Percentiles rank a stretch among this genome's conserved stretches.
These are phyloP conservation scores for Scomber scombrus DNA, from an alignment of 2,113 vertebrate species.

Conservation along the genomic window DNA sequence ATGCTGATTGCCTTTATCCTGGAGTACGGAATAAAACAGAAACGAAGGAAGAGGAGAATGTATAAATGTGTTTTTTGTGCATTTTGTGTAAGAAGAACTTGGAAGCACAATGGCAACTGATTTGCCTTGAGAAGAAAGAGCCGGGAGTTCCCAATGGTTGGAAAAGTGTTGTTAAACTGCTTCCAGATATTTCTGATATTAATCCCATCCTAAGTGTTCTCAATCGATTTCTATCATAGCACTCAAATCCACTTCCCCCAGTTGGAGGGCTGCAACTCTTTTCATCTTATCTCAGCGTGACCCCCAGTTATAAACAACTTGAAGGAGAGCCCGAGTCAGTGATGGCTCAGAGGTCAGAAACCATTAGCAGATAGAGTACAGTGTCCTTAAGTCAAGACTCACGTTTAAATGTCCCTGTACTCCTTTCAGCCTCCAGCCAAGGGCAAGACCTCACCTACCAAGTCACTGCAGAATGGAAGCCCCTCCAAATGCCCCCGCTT, in stretches of 20 bases:
- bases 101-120: neutral
- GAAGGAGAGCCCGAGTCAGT: slow-evolving; percentile 1
- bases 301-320: slow-evolving; percentile 16
- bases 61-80: slow-evolving; percentile 21
- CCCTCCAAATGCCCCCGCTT: slow-evolving; percentile 96
- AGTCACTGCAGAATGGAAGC: slow-evolving; percentile 88
- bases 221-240: slow-evolving; percentile 8
- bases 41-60: slow-evolving; percentile 17
- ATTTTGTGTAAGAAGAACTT: neutral
- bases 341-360: slow-evolving; percentile 8
- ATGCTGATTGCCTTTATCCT: slow-evolving; percentile 61
- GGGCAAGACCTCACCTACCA: slow-evolving; percentile 87
- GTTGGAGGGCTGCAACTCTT: neutral
- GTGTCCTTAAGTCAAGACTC: slow-evolving; percentile 1
- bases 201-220: neutral
- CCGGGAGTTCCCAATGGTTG: neutral
- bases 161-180: neutral
- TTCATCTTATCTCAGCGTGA: slow-evolving; percentile 14
- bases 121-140: slow-evolving; percentile 11
- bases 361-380: slow-evolving; percentile 15
- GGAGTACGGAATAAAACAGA: slow-evolving; percentile 39
- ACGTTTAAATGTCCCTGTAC: slow-evolving; percentile 35
- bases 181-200: neutral
- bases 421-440: slow-evolving; percentile 79
- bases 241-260: slow-evolving; percentile 4